Evolutionary conservation across 2,888 invertebrate genomes (phyloP).

Genomic region (Hipparchia semele): DNA sequence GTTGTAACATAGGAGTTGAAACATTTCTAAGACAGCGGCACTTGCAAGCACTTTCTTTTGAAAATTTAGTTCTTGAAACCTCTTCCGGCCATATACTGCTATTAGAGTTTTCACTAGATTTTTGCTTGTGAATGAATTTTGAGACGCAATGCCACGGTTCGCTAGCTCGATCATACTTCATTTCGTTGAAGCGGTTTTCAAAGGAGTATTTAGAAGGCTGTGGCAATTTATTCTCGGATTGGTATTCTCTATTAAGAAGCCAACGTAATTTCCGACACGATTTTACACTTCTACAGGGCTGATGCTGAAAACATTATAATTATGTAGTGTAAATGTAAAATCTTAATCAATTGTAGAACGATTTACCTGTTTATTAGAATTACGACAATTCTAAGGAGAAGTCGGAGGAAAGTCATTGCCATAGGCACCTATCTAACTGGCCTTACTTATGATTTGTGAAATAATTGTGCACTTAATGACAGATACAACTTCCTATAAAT

Average conservation of each 20-base stretch:
- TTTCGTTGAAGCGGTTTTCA: slow-evolving; percentile 39
- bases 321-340: too few species aligned
- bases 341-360: too few species aligned
- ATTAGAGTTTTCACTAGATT: slow-evolving; percentile 39
- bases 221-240: slow-evolving; percentile 50
- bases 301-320: slow-evolving; percentile 37
- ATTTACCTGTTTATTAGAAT: too few species aligned
- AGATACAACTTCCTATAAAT: too few species aligned
- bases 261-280: slow-evolving; percentile 25
- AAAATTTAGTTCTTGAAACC: slow-evolving; percentile 23
- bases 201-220: slow-evolving; percentile 42
- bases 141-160: slow-evolving; percentile 51
- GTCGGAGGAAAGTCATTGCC: too few species aligned
- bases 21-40: slow-evolving; percentile 50
- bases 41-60: slow-evolving; percentile 38
- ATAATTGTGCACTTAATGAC: too few species aligned
- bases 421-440: too few species aligned
- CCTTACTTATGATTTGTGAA: too few species aligned
- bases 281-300: slow-evolving; percentile 27
- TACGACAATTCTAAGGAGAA: too few species aligned
- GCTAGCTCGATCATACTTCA: slow-evolving; percentile 43
- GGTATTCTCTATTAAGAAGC: slow-evolving; percentile 41
- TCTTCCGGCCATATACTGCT: slow-evolving; percentile 50
- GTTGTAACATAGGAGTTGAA: slow-evolving; percentile 61
- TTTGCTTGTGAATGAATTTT: slow-evolving; percentile 37